Conservation (phyloP, 2,888 invertebrate genomes). For the Pemphredon lugubris region DNA sequence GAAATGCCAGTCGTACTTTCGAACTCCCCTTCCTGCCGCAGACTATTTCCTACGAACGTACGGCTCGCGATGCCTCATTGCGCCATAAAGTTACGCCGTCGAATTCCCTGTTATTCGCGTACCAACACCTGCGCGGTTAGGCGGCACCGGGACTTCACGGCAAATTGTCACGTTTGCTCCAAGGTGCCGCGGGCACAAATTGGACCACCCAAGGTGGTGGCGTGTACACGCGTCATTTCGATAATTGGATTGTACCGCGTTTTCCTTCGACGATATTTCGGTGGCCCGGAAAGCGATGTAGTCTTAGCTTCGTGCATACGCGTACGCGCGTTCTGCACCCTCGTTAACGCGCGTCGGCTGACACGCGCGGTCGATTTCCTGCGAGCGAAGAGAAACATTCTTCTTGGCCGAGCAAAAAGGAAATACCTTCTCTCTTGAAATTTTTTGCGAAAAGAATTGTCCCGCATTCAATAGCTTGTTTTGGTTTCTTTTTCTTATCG, state of each 20-base stretch:
- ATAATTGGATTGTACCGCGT: constrained; percentile 32
- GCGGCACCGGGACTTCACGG: neutral
- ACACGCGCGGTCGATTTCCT: constrained; percentile 10
- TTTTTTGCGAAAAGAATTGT: too few species aligned
- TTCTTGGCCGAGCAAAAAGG: too few species aligned
- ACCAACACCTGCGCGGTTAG: neutral
- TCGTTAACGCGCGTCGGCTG: constrained; percentile 10
- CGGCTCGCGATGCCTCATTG: too few species aligned
- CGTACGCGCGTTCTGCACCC: neutral
- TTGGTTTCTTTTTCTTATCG: too few species aligned
- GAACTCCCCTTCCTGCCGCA: too few species aligned
- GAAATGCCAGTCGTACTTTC: too few species aligned
- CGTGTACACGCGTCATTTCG: constrained; percentile 23
- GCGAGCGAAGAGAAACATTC: constrained; percentile 2
- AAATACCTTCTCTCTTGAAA: too few species aligned
- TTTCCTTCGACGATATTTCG: constrained; percentile 20
- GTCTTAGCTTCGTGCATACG: neutral
- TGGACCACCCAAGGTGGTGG: constrained; percentile 29
- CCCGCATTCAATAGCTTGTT: too few species aligned
- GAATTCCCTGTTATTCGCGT: neutral
- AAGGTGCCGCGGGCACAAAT: constrained; percentile 24
- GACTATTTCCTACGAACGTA: too few species aligned
- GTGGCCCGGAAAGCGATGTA: neutral
- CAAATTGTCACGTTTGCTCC: constrained; percentile 19
- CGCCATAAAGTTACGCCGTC: neutral